Evolutionary conservation across 1,140 invertebrate species (phyloP).

Genomic region (Trinorchestia longiramus): DNA sequence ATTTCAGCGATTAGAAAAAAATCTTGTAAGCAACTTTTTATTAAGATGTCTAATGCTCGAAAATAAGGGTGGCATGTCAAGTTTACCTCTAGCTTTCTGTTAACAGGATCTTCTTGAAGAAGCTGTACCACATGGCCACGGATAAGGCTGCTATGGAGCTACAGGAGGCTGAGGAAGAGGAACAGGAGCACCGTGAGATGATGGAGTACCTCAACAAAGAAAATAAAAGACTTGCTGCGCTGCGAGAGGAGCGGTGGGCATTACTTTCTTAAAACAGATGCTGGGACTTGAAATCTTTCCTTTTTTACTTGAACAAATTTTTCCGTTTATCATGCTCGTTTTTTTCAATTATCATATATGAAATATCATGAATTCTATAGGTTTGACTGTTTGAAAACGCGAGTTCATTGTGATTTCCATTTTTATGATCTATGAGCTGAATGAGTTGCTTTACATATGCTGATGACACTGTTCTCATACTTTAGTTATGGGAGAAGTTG

Average conservation of each 20-base stretch:
- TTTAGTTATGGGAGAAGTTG: not conserved
- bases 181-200: slow-evolving; percentile 21
- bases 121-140: slow-evolving; percentile 2
- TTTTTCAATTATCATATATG: not conserved
- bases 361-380: not conserved
- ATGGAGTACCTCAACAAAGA: slow-evolving; percentile 40
- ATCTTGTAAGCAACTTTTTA: too few species aligned
- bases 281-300: not conserved
- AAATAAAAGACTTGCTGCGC: slow-evolving; percentile 10
- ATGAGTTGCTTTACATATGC: not conserved
- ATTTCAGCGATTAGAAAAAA: too few species aligned
- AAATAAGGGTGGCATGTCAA: too few species aligned
- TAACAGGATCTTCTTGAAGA: slow-evolving; percentile 8
- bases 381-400: not conserved
- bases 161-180: slow-evolving; percentile 3
- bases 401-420: not conserved
- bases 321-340: not conserved
- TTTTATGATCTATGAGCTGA: not conserved
- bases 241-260: not conserved
- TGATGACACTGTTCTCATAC: not conserved
- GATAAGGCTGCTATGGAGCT: not conserved
- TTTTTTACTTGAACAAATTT: not conserved
- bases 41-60: too few species aligned
- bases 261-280: not conserved
- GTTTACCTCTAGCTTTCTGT: not conserved